Evolutionary conservation across 2,888 invertebrate genomes (phyloP).

Genomic region (Aphodius sticticus): DNA sequence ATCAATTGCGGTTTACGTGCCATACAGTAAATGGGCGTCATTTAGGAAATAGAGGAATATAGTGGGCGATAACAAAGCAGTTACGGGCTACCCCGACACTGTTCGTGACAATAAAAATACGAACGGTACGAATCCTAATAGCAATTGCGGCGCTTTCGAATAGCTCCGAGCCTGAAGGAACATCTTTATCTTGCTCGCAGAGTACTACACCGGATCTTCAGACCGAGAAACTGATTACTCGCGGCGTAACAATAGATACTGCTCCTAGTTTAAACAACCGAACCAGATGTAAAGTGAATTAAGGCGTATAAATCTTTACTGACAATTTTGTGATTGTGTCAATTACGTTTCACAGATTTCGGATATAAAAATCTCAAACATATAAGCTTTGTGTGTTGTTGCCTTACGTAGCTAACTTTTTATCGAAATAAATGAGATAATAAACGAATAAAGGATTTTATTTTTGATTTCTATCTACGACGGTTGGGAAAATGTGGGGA

Average conservation of each 20-base stretch:
- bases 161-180: background rate
- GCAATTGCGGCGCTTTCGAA: slow-evolving; percentile 9
- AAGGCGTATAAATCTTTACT: background rate
- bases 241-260: background rate
- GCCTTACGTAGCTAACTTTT: no score
- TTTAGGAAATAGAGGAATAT: background rate
- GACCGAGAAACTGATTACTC: background rate
- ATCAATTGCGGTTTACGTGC: background rate
- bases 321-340: background rate
- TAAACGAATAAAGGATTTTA: no score
- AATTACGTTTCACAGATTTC: background rate
- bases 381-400: no score
- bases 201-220: background rate
- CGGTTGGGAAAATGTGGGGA: no score
- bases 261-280: slow-evolving; percentile 7
- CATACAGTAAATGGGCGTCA: background rate
- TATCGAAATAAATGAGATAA: no score
- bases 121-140: slow-evolving; percentile 18
- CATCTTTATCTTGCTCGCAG: slow-evolving; percentile 10
- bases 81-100: background rate
- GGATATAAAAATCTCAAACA: no score
- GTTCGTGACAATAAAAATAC: background rate
- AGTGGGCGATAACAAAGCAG: background rate
- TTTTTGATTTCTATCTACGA: no score
- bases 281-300: slow-evolving; percentile 12